phyloP scores from a whole-genome alignment of 1,140 invertebrate species.

The Metaphire vulgaris region DNA sequence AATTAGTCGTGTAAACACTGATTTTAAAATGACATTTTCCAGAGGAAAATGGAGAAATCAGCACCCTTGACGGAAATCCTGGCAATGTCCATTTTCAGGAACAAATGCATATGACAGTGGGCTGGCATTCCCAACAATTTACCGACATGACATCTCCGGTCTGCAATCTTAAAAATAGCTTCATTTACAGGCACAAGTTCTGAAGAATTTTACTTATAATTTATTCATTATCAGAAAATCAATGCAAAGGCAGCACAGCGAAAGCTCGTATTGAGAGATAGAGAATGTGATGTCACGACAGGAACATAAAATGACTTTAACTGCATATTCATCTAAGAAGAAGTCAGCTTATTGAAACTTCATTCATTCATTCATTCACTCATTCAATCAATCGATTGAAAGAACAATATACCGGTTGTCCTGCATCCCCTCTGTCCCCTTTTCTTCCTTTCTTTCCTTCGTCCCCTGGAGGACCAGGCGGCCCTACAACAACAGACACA shows the following conservation, averaged over 20 bases:
- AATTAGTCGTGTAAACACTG: no score
- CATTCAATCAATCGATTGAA: background rate
- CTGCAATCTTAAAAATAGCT: no score
- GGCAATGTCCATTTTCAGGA: no score
- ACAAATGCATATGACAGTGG: no score
- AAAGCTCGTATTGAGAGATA: no score
- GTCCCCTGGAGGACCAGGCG: constrained; percentile 8
- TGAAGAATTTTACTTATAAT: background rate
- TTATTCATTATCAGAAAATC: background rate
- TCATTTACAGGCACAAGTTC: background rate
- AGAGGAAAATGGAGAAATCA: no score
- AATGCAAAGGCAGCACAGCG: background rate
- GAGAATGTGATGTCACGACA: no score
- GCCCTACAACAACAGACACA: background rate
- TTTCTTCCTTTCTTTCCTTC: constrained; percentile 22
- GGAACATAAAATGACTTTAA: no score
- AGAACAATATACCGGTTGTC: constrained; percentile 7
- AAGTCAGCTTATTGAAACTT: background rate
- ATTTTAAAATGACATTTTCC: no score
- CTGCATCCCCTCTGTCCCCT: constrained; percentile 18
- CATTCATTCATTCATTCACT: background rate
- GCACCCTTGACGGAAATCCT: no score
- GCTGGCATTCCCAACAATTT: no score
- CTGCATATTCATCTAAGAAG: background rate
- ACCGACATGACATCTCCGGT: no score